A percentile compares a stretch with the other conserved stretches of the same genome.
Conservation (phyloP, 2,888 invertebrate genomes). For the Tenthredo amoena region DNA sequence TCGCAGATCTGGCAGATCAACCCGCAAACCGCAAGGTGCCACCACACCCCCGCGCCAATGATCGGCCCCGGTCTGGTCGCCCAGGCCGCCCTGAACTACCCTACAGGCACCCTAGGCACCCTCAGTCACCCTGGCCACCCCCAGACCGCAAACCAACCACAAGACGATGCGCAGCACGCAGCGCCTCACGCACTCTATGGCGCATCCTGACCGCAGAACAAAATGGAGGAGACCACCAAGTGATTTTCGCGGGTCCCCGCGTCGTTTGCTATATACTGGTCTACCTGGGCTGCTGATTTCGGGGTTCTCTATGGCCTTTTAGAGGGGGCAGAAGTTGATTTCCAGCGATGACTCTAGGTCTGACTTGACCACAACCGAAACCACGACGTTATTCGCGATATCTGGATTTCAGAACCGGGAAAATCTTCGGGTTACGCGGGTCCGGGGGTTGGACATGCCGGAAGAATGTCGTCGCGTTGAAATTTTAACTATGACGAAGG, state of each 20-base stretch:
- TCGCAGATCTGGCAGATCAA: slow-evolving; percentile 69
- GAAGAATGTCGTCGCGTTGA: neutral
- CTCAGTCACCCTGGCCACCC: slow-evolving; percentile 70
- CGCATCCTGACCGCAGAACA: slow-evolving; percentile 76
- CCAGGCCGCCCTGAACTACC: slow-evolving; percentile 50
- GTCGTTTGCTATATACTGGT: slow-evolving; percentile 21
- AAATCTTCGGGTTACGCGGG: neutral
- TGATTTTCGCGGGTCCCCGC: slow-evolving; percentile 52
- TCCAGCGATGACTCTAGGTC: slow-evolving; percentile 10
- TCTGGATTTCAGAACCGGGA: neutral
- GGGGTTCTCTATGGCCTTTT: slow-evolving; percentile 22
- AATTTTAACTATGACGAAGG: neutral
- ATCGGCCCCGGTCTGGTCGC: slow-evolving; percentile 67
- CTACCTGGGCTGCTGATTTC: slow-evolving; percentile 8
- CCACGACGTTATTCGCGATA: neutral
- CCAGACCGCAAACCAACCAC: slow-evolving; percentile 78
- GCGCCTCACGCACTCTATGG: slow-evolving; percentile 64
- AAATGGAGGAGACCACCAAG: slow-evolving; percentile 70
- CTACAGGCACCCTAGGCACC: slow-evolving; percentile 48
- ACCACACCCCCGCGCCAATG: slow-evolving; percentile 78
- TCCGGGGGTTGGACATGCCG: neutral
- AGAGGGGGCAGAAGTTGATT: slow-evolving; percentile 13
- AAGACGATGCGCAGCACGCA: slow-evolving; percentile 78
- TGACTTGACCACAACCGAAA: neutral
- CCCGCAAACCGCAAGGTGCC: slow-evolving; percentile 78